A percentile compares a stretch with the other conserved stretches of the same genome.
phyloP scores from a whole-genome alignment of 92 coral and sea anemone species.

The Anthopleura xanthogrammica region DNA sequence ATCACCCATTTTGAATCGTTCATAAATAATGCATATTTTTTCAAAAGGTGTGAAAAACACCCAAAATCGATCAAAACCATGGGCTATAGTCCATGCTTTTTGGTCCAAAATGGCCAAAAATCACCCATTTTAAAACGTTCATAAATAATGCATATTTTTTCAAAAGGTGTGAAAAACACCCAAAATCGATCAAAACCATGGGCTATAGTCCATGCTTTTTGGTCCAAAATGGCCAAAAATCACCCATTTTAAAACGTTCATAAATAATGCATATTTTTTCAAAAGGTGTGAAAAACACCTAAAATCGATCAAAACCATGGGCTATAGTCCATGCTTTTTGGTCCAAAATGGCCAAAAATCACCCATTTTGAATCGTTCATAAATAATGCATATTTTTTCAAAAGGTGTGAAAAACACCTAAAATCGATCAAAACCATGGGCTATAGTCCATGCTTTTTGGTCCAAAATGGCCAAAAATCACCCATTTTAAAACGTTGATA shows the following conservation, averaged over 20 bases:
- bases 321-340: no score
- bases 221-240: no score
- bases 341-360: not conserved
- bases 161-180: not conserved
- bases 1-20: no score
- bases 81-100: not conserved
- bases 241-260: no score
- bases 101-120: no score
- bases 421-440: not conserved
- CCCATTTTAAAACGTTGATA: not conserved
- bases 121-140: not conserved
- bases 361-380: not conserved
- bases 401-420: not conserved
- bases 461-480: not conserved
- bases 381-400: not conserved
- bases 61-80: not conserved
- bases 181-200: not conserved
- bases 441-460: not conserved
- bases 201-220: not conserved
- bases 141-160: not conserved
- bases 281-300: no score
- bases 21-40: not conserved
- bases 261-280: no score
- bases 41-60: not conserved
- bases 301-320: no score